Evolutionary conservation across 2,113 vertebrate genomes (phyloP), one percentile per base, ranked within the genome.

Genomic region (Hydrochoerus hydrochaeris): DNA sequence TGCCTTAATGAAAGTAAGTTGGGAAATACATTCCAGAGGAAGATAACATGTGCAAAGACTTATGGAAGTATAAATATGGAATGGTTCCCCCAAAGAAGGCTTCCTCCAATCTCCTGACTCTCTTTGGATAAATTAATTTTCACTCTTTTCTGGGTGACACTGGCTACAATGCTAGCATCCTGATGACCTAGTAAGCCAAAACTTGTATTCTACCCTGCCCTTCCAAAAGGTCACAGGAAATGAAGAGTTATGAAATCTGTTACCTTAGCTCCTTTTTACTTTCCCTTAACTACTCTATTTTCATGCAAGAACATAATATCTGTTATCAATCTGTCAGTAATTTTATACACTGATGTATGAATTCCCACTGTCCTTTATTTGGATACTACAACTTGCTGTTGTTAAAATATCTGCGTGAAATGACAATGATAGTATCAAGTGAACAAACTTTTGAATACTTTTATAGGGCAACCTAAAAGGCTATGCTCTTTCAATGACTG

Each of bases 381-480:
- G 32, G 38, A 75, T 24, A 88, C 26, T 22, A 32, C 10, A 84
- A 67, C 35, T 52, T 96, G 78, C 58, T 90, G 26, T 63, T 88
- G 41, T 82, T 93, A 80, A 73, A 93, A 46, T 87, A 92, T 20
- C 14, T 92, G 92, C 83, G 88, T 92, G 28, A 95, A 93, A 93
- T 88, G 71, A 75, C 69, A 32, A 91, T 8, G 1, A 88, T 0
- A 44, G 44, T 38, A 93, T 19, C 54, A 86, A 22, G 19, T 89
- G 26, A 81, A 65, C 67, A 63, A 22, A 54, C 22, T 88, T 95
- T 91, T 69, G 57, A 87, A 84, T 75, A 14, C 7, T 1, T 44
- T 88, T 67, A 88, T 1, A 85, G 7, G 35, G 44, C 81, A 95
- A 95, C 87, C 80, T 49, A 75, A 85, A 94, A 91, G 13, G 30